A percentile compares a stretch with the other conserved stretches of the same genome.
These are phyloP conservation scores for Calameuta pallipes DNA, from an alignment of 2,888 invertebrate genomes.

Conservation along the genomic window DNA sequence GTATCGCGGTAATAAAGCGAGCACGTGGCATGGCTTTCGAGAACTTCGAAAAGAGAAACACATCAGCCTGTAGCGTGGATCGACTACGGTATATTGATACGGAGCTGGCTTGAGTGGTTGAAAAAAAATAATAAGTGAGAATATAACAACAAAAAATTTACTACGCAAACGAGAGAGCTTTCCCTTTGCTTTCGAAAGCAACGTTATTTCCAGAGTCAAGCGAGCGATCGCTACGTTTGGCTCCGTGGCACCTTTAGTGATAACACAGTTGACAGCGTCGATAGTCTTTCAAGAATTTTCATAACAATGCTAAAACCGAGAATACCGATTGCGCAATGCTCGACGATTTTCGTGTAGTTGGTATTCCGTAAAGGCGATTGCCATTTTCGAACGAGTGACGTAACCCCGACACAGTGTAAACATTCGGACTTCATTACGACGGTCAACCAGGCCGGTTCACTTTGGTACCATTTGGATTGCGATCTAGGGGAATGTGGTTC, in stretches of 20 bases:
- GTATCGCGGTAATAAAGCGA: neutral
- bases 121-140: neutral
- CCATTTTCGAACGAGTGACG: conserved; percentile 30
- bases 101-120: neutral
- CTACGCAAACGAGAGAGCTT: conserved; percentile 28
- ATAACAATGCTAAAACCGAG: neutral
- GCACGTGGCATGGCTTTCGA: neutral
- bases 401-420: conserved; percentile 25
- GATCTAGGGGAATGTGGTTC: neutral
- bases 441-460: neutral
- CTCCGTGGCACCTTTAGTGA: neutral
- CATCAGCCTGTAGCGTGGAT: neutral
- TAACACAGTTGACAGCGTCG: neutral
- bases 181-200: conserved; percentile 40
- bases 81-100: neutral
- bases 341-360: neutral
- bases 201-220: conserved; percentile 17
- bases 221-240: conserved; percentile 5
- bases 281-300: neutral
- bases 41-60: neutral
- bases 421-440: conserved; percentile 20
- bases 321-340: neutral
- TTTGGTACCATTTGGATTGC: neutral
- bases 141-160: conserved; percentile 17
- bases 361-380: conserved; percentile 21